Conservation (phyloP, 2,797 vertebrate genomes). For the Alcedo atthis region DNA sequence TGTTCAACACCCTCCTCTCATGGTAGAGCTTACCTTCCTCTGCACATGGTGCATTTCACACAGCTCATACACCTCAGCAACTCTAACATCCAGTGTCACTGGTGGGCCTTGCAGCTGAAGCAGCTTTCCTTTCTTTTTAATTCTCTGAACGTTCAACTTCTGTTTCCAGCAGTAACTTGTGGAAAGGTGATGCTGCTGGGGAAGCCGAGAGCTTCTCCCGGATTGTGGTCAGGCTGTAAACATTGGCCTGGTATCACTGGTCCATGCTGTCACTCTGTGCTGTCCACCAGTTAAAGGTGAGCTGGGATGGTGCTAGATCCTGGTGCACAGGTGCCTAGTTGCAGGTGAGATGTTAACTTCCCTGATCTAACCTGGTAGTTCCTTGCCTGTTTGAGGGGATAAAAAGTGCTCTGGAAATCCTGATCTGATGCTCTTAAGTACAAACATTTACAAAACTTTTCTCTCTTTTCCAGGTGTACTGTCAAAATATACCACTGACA, state of each 20-base stretch:
- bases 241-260: background rate
- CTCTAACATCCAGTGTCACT: background rate
- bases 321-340: background rate
- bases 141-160: background rate
- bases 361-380: background rate
- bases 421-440: background rate
- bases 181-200: background rate
- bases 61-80: background rate
- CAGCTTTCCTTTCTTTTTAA: background rate
- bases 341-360: background rate
- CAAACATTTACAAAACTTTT: background rate
- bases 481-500: constrained; percentile 62
- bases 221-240: background rate
- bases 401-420: background rate
- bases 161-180: background rate
- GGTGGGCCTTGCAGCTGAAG: background rate
- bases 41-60: constrained; percentile 29
- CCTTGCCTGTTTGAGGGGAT: background rate
- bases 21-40: constrained; percentile 9
- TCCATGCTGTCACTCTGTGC: background rate
- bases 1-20: constrained; percentile 28
- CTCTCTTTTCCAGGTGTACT: constrained; percentile 67
- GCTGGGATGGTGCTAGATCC: background rate
- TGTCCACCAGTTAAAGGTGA: background rate
- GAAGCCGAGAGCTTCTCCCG: background rate